Conservation (phyloP, 2,797 vertebrate genomes). For the Basileuterus tristriatus region DNA sequence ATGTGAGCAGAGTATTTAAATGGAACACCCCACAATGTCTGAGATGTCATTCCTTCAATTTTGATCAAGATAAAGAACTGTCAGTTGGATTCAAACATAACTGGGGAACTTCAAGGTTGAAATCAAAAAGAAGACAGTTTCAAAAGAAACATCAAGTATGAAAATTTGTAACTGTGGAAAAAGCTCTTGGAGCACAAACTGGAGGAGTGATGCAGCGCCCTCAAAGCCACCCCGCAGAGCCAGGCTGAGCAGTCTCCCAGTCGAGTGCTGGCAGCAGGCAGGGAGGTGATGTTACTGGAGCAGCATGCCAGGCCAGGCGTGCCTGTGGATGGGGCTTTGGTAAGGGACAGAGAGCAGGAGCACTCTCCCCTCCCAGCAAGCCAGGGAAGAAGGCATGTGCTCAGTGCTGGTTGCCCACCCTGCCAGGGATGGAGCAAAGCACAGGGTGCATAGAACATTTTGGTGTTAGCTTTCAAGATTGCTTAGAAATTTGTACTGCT, state of each 20-base stretch:
- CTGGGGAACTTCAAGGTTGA: not conserved
- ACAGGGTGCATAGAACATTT: not conserved
- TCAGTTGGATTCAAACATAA: not conserved
- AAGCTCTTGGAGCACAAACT: not conserved
- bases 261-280: rapidly evolving
- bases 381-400: not conserved
- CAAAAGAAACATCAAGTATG: not conserved
- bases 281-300: not conserved
- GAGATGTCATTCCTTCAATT: not conserved
- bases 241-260: not conserved
- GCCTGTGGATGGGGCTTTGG: rapidly evolving
- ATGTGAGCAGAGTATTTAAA: not conserved
- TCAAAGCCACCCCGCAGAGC: not conserved
- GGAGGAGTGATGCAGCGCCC: not conserved
- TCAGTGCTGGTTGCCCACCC: not conserved
- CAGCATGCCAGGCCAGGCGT: rapidly evolving
- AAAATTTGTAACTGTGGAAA: not conserved
- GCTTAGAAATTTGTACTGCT: not conserved
- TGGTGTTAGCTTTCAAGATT: not conserved
- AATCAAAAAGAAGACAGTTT: not conserved
- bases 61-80: not conserved
- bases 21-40: not conserved
- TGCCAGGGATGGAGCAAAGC: rapidly evolving
- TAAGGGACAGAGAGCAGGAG: not conserved
- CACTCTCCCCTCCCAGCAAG: not conserved